These are phyloP conservation scores for Neostethus bicornis DNA, from an alignment of 2,797 vertebrate genomes.

Conservation along the genomic window DNA sequence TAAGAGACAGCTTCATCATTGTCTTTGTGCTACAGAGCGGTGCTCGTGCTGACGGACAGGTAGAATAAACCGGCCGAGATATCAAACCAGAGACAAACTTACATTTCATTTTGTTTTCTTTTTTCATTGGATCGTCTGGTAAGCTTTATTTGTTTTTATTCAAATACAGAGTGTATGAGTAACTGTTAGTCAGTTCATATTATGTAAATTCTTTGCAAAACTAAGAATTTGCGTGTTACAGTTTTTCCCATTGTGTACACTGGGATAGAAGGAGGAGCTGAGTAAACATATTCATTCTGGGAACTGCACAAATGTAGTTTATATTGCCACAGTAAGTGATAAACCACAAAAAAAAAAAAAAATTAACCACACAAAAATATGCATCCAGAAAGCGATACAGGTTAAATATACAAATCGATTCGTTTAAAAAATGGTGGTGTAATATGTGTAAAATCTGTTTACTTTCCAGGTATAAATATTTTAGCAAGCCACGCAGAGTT, in stretches of 20 bases:
- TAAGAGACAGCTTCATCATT: conserved; percentile 61
- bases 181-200: conserved; percentile 27
- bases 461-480: no score
- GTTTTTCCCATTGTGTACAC: conserved; percentile 39
- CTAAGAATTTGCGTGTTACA: conserved; percentile 46
- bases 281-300: background rate
- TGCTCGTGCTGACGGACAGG: conserved; percentile 71
- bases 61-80: conserved; percentile 70
- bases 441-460: no score
- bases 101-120: conserved; percentile 50
- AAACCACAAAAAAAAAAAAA: conserved; percentile 5
- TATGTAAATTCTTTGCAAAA: conserved; percentile 58
- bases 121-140: conserved; percentile 9
- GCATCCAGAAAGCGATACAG: no score
- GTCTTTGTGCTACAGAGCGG: conserved; percentile 77
- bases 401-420: no score
- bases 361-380: background rate
- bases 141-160: conserved; percentile 70
- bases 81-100: conserved; percentile 68
- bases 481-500: no score
- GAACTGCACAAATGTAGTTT: background rate
- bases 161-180: conserved; percentile 39
- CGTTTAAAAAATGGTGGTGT: no score
- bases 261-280: conserved; percentile 16
- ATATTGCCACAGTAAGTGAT: background rate